Percentiles rank a stretch among this genome's conserved stretches.
Evolutionary conservation across 2,888 invertebrate species (phyloP).

Genomic region (Drosophila anomalata): DNA sequence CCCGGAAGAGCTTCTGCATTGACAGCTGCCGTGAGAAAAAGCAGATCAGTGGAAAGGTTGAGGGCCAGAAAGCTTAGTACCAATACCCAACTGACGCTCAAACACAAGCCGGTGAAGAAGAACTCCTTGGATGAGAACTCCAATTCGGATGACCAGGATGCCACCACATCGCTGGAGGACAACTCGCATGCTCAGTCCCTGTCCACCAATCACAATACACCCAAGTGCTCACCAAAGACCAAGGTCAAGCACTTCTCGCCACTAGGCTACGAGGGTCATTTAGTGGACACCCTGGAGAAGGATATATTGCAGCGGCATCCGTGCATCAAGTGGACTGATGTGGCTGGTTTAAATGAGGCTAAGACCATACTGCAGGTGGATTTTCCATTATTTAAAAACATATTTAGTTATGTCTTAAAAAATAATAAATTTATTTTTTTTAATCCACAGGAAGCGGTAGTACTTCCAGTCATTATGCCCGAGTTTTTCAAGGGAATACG

Average conservation of each 20-base stretch:
- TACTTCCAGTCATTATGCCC: conserved; percentile 93
- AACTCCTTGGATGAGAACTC: conserved; percentile 84
- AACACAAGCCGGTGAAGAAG: conserved; percentile 81
- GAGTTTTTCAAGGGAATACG: conserved; percentile 95
- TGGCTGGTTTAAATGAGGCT: conserved; percentile 90
- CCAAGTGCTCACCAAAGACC: conserved; percentile 82
- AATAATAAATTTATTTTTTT: not conserved
- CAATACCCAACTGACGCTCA: conserved; percentile 83
- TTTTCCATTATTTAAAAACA: no score
- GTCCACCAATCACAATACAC: conserved; percentile 73
- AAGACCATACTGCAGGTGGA: conserved; percentile 87
- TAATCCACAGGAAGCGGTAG: conserved; percentile 89
- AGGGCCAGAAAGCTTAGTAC: conserved; percentile 83
- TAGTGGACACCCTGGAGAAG: conserved; percentile 92
- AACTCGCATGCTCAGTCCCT: conserved; percentile 77
- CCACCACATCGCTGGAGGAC: conserved; percentile 83
- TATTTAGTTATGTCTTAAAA: no score
- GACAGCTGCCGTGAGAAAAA: conserved; percentile 82
- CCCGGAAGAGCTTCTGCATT: conserved; percentile 73
- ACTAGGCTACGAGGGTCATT: conserved; percentile 89
- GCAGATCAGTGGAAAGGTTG: conserved; percentile 83
- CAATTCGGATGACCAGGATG: conserved; percentile 84
- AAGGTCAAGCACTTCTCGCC: conserved; percentile 84
- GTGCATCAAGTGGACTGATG: conserved; percentile 92
- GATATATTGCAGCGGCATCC: conserved; percentile 93